Evolutionary conservation across 2,888 invertebrate species (phyloP).

Genomic region (Apotomis turbidana): DNA sequence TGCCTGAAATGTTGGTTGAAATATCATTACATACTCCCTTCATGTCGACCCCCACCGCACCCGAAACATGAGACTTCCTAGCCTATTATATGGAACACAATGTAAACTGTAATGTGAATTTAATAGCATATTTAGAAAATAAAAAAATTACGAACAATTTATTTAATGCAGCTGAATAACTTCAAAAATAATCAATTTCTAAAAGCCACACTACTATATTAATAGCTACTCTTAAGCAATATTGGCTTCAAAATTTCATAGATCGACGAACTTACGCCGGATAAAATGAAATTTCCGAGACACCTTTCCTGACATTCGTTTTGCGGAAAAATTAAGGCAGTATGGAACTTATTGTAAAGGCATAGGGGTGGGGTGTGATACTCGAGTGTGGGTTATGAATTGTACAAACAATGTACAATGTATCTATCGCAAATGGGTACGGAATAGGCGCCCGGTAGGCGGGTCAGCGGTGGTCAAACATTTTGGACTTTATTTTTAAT

Average conservation of each 20-base stretch:
- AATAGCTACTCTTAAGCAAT: slow-evolving; percentile 2
- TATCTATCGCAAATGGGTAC: slow-evolving; percentile 69
- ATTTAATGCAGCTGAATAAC: no score
- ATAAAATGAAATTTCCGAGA: slow-evolving; percentile 35
- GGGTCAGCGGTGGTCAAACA: slow-evolving; percentile 59
- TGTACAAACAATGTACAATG: slow-evolving; percentile 74
- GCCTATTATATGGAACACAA: no score
- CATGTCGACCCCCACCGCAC: no score
- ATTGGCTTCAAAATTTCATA: slow-evolving; percentile 32
- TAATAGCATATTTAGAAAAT: no score
- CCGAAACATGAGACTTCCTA: no score
- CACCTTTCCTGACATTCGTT: slow-evolving; percentile 3
- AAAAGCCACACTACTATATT: not conserved
- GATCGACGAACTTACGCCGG: slow-evolving; percentile 30
- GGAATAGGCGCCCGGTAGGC: slow-evolving; percentile 59
- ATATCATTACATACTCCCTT: no score
- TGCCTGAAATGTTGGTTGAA: no score
- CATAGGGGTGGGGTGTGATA: not conserved
- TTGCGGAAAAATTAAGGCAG: not conserved
- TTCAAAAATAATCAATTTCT: slow-evolving; percentile 8
- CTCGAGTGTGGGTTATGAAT: slow-evolving; percentile 62
- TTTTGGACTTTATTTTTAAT: slow-evolving; percentile 36
- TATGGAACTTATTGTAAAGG: slow-evolving; percentile 8
- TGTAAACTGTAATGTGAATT: no score
- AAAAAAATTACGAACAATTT: no score